Conservation (phyloP, 2,113 vertebrate genomes). For the Aptenodytes patagonicus region DNA sequence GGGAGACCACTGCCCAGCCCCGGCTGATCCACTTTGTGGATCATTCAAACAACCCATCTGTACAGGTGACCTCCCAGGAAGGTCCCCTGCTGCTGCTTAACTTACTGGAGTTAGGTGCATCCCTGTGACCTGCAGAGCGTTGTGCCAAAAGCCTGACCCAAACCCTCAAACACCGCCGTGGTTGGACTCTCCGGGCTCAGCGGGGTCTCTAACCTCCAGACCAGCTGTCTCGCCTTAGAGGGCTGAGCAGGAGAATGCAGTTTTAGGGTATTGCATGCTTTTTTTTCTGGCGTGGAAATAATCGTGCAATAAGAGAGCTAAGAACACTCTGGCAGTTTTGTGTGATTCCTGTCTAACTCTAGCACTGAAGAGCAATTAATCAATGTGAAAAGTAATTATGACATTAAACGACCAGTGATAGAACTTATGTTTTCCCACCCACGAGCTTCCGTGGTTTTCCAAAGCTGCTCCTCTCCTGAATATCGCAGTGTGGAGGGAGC, state of each 20-base stretch:
- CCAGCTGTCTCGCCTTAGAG: neutral
- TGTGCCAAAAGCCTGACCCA: neutral
- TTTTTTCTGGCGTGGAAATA: neutral
- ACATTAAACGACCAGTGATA: neutral
- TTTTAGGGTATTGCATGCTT: neutral
- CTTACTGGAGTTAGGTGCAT: rapidly evolving
- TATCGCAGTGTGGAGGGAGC: neutral
- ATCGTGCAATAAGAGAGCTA: neutral
- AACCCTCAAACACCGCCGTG: rapidly evolving
- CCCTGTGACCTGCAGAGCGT: rapidly evolving
- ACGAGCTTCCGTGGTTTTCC: neutral
- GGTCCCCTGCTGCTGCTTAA: neutral
- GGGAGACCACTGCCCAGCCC: neutral
- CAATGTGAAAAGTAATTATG: conserved; percentile 19
- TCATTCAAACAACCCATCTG: neutral
- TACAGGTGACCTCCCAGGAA: neutral
- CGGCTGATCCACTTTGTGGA: neutral
- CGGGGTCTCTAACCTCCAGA: neutral
- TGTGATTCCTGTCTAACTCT: neutral
- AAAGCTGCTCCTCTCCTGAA: neutral
- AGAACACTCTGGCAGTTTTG: neutral
- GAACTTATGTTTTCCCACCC: conserved; percentile 4
- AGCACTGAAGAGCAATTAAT: neutral
- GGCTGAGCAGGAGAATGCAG: neutral
- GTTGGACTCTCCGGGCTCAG: neutral